Conservation (phyloP, 2,888 invertebrate species). For the Aplocera efformata region DNA sequence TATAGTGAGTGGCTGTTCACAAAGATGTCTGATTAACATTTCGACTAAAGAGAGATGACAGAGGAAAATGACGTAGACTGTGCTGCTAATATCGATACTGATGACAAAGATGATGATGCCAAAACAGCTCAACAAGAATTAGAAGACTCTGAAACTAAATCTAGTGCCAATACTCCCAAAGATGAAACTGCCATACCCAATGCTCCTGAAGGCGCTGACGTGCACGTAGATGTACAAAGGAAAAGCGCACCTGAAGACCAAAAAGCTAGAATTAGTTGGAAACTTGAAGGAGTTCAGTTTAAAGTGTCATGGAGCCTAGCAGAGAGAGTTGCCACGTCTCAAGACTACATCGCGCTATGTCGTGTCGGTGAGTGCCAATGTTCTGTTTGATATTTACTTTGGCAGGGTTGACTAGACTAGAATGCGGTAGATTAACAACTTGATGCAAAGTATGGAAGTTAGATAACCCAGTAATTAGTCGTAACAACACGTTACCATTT, state of each 20-base stretch:
- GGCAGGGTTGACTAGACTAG: too few relatives aligned
- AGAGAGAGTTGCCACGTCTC: conserved; percentile 51
- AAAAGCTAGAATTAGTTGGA: conserved; percentile 53
- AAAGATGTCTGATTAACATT: conserved; percentile 35
- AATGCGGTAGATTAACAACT: too few relatives aligned
- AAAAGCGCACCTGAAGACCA: conserved; percentile 29
- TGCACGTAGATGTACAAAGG: background rate
- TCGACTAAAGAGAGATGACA: conserved; percentile 62
- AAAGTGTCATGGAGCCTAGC: conserved; percentile 72
- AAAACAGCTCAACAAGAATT: conserved; percentile 30
- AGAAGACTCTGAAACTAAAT: conserved; percentile 34
- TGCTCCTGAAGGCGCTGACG: conserved; percentile 28
- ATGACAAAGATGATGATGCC: conserved; percentile 37
- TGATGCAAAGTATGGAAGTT: too few relatives aligned
- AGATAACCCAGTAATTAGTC: too few relatives aligned
- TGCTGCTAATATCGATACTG: conserved; percentile 41
- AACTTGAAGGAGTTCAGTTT: conserved; percentile 59
- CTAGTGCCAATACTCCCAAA: conserved; percentile 55
- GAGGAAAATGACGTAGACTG: conserved; percentile 57
- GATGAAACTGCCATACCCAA: conserved; percentile 49
- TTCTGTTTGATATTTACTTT: background rate
- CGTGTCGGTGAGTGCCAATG: conserved; percentile 68
- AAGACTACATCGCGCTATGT: conserved; percentile 79
- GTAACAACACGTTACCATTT: too few relatives aligned
- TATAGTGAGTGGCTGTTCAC: conserved; percentile 22